Evolutionary conservation across 1,140 invertebrate genomes (phyloP), one percentile per base, ranked within the genome.

Genomic region (Mesaphorura yosii): DNA sequence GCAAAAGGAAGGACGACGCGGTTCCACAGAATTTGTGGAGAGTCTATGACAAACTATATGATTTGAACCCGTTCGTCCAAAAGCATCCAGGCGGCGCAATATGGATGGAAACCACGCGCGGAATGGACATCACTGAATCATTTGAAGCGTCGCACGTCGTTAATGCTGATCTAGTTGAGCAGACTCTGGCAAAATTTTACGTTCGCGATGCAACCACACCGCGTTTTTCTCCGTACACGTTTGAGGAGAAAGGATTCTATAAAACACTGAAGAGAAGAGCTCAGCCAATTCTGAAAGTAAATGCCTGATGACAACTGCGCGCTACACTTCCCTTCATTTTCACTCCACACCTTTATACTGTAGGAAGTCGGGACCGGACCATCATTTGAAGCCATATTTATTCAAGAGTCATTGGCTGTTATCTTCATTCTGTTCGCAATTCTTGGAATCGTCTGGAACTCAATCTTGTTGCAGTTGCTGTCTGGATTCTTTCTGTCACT

Each of bases 401-500:
- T 65, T 19, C 59, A 60, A 42, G 66, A 66, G 39, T 6, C 34
- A 17, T 29, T 66, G 1, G 53, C 28, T 10, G 22, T 58, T 4
- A 20, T 50, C 23, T 64, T 58, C 39, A 12, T 59, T 1, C 1
- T 53, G 1, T 39, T 66, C 17, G 20, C 31, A 0, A 1, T 55
- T 14, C 14, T 57, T 3, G 55, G 51, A 4, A 34, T 54, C 2
- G 27, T 23, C 31, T 26, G 22, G 1, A 25, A 57, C 19, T 58
- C 49, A 1, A 48, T n/a, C 1, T 0, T 48, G 28, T 29, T 57
- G 14, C 14, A 40, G 20, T 46, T 72, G 5, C n/a, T 77, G 20
- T 63, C 73, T 49, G 80, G 76, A 1, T 48, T 78, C 3, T 66
- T 74, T 20, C 64, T 88, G 1, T 68, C 70, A 23, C 75, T 78